Base-by-base conservation (phyloP, 1,140 invertebrate genomes). In the Hylaeus anthracinus region DNA sequence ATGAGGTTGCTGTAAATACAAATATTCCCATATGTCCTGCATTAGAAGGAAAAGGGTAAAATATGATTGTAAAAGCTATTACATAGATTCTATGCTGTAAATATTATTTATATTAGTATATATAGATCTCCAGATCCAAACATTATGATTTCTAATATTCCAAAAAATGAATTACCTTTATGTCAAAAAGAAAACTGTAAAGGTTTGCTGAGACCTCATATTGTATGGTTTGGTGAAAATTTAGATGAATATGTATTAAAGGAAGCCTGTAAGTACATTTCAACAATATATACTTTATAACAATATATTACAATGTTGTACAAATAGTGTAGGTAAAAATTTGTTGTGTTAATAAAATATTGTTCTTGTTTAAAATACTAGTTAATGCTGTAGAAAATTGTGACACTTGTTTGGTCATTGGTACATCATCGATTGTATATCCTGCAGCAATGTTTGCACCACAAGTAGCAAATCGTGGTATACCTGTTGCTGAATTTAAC, bases 391-490 rank as follows among this genome's bases (percentile, higher is more conserved):
- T 95, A 80, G 93, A 95, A 71, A 91, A 93, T 4, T 98, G 97
- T 94, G 97, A 98, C 90, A 90, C 97, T 8, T 98, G 97, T 89
- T 92, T 98, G 43, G 95, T 98, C 48, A 96, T 98, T 79, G 96
- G 97, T 6, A 98, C 97, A 15, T 98, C 97, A 39, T 98, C 97
- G 2, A 95, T 98, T 10, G 97, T 98, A 3, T 98, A 98, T 93
- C 98, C 98, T 15, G 97, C 97, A n/a, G 97, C 97, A n/a, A 97
- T 97, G 96, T 98, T 97, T 95, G 97, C 97, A 5, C 97, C 97
- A 0, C 92, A 95, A 88, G 96, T 97, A 1, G 97, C 97, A 37
- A 92, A 93, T 26, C 94, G 97, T 83, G 97, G 97, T 8, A 95
- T 97, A 39, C 95, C 97, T 43, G 97, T 98, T 8, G 97, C 97